A percentile compares a stretch with the other conserved stretches of the same genome.
phyloP scores from a whole-genome alignment of 2,113 vertebrate species.

The Tenrec ecaudatus region DNA sequence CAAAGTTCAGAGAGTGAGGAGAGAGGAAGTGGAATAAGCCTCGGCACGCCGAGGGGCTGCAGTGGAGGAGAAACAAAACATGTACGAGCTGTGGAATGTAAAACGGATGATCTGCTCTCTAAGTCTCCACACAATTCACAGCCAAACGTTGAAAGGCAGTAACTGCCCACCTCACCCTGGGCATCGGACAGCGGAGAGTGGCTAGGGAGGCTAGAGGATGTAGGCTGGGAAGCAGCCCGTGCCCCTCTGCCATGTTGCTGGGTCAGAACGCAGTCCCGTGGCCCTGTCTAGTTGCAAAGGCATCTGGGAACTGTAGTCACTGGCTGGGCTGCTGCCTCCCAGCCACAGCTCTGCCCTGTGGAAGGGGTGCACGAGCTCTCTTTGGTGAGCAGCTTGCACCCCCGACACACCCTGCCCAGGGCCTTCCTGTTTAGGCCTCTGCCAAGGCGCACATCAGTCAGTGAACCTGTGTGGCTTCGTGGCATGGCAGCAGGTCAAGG shows the following conservation, averaged over 20 bases:
- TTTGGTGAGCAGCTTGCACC: background rate
- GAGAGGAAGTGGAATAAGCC: no score
- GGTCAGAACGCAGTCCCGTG: background rate
- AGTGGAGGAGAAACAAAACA: no score
- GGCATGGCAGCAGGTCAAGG: background rate
- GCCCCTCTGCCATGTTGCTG: background rate
- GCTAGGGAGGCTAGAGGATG: background rate
- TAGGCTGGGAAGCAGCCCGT: background rate
- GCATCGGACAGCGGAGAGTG: background rate
- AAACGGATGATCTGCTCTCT: no score
- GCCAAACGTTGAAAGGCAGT: no score
- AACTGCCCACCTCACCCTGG: background rate
- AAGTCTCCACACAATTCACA: no score
- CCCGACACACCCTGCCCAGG: no score
- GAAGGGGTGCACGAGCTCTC: background rate
- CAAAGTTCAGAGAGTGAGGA: no score
- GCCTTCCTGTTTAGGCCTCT: background rate
- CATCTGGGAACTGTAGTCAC: background rate
- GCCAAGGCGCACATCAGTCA: background rate
- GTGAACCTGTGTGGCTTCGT: background rate
- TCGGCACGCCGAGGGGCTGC: no score
- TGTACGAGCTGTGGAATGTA: no score
- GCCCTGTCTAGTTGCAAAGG: background rate
- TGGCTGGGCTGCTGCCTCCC: background rate
- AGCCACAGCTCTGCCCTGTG: background rate